Evolutionary conservation across 2,113 vertebrate species (phyloP).

Genomic region (Potamarius usumacintae): DNA sequence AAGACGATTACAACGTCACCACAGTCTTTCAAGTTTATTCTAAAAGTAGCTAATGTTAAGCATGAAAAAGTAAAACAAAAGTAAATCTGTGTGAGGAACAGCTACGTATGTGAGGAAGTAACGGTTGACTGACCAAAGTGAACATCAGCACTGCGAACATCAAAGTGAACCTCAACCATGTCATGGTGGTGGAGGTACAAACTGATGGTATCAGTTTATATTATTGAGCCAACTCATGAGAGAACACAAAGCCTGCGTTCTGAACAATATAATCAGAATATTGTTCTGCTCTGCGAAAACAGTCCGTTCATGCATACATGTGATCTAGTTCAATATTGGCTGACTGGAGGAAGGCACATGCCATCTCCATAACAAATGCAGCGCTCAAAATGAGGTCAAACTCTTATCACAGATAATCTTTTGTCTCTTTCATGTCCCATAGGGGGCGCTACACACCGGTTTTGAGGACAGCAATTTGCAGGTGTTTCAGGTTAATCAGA

Average conservation of each 20-base stretch:
- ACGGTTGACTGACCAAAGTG: neutral
- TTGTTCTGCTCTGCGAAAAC: neutral
- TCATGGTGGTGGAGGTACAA: neutral
- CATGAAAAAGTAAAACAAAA: neutral
- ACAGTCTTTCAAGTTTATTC: neutral
- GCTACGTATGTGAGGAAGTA: neutral
- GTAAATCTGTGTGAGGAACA: neutral
- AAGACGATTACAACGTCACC: neutral
- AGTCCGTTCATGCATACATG: neutral
- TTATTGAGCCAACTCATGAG: neutral
- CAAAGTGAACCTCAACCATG: neutral
- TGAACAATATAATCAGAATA: neutral
- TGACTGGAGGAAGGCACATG: neutral
- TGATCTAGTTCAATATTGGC: neutral
- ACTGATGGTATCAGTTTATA: neutral
- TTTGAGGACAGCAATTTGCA: neutral
- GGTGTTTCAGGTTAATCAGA: neutral
- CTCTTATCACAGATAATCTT: neutral
- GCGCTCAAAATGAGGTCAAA: constrained; percentile 12
- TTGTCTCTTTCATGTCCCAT: neutral
- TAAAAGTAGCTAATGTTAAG: neutral
- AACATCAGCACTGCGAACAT: neutral
- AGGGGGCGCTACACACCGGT: constrained; percentile 16
- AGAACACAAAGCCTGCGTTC: neutral
- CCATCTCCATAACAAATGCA: neutral